phyloP scores from a whole-genome alignment of 23 tunicate genomes.

The Ascidia mentula region DNA sequence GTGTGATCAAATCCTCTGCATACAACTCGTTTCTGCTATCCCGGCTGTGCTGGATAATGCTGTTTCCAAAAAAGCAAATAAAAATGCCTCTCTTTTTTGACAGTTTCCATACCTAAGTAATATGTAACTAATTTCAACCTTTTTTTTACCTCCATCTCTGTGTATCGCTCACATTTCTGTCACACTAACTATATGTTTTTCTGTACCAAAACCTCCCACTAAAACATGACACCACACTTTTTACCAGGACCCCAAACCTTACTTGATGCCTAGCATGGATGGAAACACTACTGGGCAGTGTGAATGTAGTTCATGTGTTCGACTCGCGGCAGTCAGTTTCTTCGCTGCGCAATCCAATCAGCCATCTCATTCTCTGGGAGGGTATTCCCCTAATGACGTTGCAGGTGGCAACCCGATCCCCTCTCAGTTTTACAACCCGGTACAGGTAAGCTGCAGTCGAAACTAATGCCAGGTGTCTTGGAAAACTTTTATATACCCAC shows the following conservation, averaged over 20 bases:
- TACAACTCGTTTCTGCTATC: no score
- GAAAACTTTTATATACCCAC: no score
- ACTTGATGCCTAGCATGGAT: background rate
- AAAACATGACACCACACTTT: background rate
- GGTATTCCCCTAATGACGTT: constrained; percentile 10
- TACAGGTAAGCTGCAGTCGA: constrained; percentile 37
- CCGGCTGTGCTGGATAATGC: no score
- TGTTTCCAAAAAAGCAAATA: no score
- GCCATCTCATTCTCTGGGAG: constrained; percentile 4
- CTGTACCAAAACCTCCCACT: no score
- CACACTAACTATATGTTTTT: no score
- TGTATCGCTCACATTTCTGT: background rate
- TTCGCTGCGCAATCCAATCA: constrained; percentile 51
- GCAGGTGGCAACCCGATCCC: constrained; percentile 7
- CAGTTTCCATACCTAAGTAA: no score
- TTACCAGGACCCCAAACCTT: constrained; percentile 22
- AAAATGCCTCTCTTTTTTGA: no score
- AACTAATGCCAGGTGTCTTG: no score
- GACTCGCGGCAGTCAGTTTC: constrained; percentile 43
- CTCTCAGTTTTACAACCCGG: constrained; percentile 28
- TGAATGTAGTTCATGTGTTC: constrained; percentile 35
- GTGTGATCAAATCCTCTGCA: no score
- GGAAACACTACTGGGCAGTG: constrained; percentile 19
- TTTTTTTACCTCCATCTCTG: background rate
- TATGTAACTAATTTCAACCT: no score